Conservation (phyloP, 2,113 vertebrate species). For the mouse (Mus musculus) region GRCm39 chr5:99736001-99736500, state of each 20-base stretch:
- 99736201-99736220: neutral
- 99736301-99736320: slow-evolving; percentile 12
- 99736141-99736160: slow-evolving; percentile 8
- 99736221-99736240: neutral
- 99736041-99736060: neutral
- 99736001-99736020: neutral
- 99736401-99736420: slow-evolving; percentile 49
- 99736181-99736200: neutral
- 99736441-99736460: neutral
- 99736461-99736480: slow-evolving; percentile 59
- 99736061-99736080: neutral
- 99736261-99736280: slow-evolving; percentile 43
- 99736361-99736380: slow-evolving; percentile 47
- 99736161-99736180: neutral
- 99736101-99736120: neutral
- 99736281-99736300: slow-evolving; percentile 12
- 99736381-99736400: slow-evolving; percentile 62
- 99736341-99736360: slow-evolving; percentile 58
- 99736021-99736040: neutral
- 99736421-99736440: neutral
- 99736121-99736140: neutral
- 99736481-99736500: slow-evolving; percentile 22
- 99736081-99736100: neutral
- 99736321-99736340: slow-evolving; percentile 13
- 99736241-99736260: neutral